These are phyloP conservation scores for Polyodon spathula DNA, from an alignment of 2,113 vertebrate species.

Conservation along the genomic window DNA sequence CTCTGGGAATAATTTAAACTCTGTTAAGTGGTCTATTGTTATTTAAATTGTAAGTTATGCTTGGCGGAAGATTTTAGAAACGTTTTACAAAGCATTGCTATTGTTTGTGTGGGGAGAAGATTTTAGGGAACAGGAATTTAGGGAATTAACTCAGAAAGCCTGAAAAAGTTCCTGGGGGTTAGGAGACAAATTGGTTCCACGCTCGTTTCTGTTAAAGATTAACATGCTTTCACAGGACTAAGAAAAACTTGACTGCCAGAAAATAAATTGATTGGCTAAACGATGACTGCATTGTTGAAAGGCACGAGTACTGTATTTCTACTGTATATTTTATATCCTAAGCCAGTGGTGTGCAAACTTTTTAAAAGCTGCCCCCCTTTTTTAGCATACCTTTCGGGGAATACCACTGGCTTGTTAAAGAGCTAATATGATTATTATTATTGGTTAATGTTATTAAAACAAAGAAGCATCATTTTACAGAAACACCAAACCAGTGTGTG, in stretches of 20 bases:
- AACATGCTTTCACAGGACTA: conserved; percentile 19
- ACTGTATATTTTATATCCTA: neutral
- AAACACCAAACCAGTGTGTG: no score
- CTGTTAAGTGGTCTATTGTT: conserved; percentile 62
- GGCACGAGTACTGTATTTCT: neutral
- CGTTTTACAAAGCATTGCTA: conserved; percentile 57
- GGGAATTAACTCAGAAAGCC: conserved; percentile 58
- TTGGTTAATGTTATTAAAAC: no score
- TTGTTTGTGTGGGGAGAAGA: conserved; percentile 59
- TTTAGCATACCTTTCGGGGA: no score
- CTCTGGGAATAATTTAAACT: conserved; percentile 54
- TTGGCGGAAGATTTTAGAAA: conserved; percentile 60
- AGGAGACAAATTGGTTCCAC: conserved; percentile 53
- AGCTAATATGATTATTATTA: no score
- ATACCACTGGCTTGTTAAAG: no score
- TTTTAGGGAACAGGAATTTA: conserved; percentile 49
- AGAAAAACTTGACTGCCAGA: conserved; percentile 11
- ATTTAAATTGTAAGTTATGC: conserved; percentile 67
- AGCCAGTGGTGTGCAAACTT: no score
- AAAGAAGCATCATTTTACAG: no score
- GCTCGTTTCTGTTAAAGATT: conserved; percentile 35
- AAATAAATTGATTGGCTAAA: neutral
- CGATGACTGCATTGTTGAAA: conserved; percentile 21
- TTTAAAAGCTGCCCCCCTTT: no score
- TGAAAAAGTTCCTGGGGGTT: conserved; percentile 51